Evolutionary conservation across 1,140 invertebrate species (phyloP).

Genomic region (Aricia agestis): DNA sequence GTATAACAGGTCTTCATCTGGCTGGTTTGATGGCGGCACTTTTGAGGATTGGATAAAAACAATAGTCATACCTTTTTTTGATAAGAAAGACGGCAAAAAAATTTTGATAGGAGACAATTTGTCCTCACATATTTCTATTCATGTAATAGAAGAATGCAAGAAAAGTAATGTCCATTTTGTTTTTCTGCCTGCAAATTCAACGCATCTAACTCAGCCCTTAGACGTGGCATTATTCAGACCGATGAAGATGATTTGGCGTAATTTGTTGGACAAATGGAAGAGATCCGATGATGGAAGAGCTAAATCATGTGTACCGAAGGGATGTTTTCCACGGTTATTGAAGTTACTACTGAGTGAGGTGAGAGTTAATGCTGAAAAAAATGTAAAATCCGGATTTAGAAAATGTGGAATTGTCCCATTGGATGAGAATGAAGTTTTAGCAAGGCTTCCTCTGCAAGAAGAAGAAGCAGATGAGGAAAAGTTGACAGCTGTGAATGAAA

Average conservation of each 20-base stretch:
- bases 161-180: constrained; percentile 8
- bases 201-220: constrained; percentile 4
- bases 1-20: no score
- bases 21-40: constrained; percentile 35
- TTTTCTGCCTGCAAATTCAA: constrained; percentile 18
- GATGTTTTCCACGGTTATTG: constrained; percentile 11
- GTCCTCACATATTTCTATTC: constrained; percentile 25
- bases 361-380: constrained; percentile 18
- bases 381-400: constrained; percentile 13
- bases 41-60: constrained; percentile 45
- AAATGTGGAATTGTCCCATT: constrained; percentile 20
- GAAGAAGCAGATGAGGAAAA: not conserved
- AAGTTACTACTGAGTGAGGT: constrained; percentile 12
- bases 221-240: constrained; percentile 17
- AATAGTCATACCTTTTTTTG: constrained; percentile 36
- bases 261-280: constrained; percentile 18
- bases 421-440: constrained; percentile 6
- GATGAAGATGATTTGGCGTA: constrained; percentile 21
- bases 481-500: not conserved
- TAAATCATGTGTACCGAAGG: constrained; percentile 17
- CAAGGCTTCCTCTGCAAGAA: constrained; percentile 6
- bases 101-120: constrained; percentile 47
- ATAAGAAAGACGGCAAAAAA: constrained; percentile 40
- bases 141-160: not conserved
- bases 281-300: constrained; percentile 12